Conservation (phyloP, 2,888 invertebrate genomes). For the Tribolium freemani region DNA sequence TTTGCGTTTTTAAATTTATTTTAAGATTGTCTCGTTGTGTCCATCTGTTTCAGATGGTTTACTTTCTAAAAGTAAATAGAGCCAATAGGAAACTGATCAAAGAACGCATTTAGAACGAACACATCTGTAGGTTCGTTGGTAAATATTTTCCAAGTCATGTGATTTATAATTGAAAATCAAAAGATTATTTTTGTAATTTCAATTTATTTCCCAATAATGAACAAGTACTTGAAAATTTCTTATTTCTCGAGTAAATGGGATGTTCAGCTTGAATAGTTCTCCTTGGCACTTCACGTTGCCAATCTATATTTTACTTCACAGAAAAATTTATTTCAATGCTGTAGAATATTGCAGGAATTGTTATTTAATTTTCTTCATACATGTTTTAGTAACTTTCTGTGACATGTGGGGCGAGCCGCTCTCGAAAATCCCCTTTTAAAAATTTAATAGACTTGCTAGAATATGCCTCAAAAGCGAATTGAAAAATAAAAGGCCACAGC, state of each 20-base stretch:
- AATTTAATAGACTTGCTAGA: conserved; percentile 12
- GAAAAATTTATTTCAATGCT: background rate
- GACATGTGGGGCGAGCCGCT: background rate
- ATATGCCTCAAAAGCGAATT: conserved; percentile 14
- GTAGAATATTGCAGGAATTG: background rate
- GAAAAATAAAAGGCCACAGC: conserved; percentile 26
- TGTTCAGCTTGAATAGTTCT: conserved; percentile 8
- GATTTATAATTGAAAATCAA: background rate
- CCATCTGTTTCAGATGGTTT: background rate
- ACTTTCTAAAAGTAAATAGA: background rate
- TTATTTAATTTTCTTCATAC: background rate
- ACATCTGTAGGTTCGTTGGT: background rate
- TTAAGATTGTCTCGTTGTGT: too few relatives aligned
- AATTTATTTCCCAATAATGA: too few relatives aligned
- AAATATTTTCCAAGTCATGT: too few relatives aligned
- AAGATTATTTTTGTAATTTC: background rate
- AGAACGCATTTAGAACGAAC: background rate
- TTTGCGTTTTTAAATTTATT: too few relatives aligned
- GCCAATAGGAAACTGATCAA: conserved; percentile 7
- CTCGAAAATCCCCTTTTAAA: conserved; percentile 3
- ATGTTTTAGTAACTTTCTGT: background rate
- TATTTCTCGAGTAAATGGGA: background rate
- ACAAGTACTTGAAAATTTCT: background rate
- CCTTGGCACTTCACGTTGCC: conserved; percentile 1
- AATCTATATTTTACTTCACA: background rate